phyloP scores from a whole-genome alignment of 1,140 invertebrate genomes.

The Odontomachus brunneus region DNA sequence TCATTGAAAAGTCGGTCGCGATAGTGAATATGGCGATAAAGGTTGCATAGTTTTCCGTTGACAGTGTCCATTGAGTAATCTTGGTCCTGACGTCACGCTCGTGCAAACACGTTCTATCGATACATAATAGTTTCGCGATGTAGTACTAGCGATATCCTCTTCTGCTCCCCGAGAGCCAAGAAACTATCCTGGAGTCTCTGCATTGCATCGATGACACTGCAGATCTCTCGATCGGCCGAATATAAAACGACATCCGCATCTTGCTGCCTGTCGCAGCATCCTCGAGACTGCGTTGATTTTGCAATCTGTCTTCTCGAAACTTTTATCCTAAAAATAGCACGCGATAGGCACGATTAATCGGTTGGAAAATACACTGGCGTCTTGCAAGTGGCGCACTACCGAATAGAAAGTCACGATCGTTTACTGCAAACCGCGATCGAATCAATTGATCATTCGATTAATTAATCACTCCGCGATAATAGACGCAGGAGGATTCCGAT shows the following conservation, averaged over 20 bases:
- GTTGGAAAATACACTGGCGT: too few species aligned
- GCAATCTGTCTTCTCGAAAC: neutral
- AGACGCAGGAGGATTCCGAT: too few species aligned
- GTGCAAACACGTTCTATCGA: constrained; percentile 40
- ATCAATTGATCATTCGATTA: too few species aligned
- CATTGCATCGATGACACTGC: too few species aligned
- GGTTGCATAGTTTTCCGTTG: constrained; percentile 65
- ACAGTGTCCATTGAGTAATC: constrained; percentile 65
- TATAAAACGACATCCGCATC: neutral
- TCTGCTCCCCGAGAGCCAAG: neutral
- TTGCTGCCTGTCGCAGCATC: neutral
- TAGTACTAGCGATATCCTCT: neutral
- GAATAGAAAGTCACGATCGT: too few species aligned
- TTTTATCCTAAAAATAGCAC: too few species aligned
- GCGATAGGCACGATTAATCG: too few species aligned
- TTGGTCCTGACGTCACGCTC: constrained; percentile 36
- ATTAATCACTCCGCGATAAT: too few species aligned
- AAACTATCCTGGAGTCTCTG: too few species aligned
- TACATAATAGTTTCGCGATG: constrained; percentile 32
- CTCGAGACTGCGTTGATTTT: neutral
- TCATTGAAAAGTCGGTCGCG: constrained; percentile 32
- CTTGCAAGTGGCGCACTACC: too few species aligned
- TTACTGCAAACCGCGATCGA: too few species aligned
- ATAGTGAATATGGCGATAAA: constrained; percentile 43
- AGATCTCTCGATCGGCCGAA: too few species aligned